phyloP scores from a whole-genome alignment of 1,140 invertebrate genomes.

The Heliconius congener region DNA sequence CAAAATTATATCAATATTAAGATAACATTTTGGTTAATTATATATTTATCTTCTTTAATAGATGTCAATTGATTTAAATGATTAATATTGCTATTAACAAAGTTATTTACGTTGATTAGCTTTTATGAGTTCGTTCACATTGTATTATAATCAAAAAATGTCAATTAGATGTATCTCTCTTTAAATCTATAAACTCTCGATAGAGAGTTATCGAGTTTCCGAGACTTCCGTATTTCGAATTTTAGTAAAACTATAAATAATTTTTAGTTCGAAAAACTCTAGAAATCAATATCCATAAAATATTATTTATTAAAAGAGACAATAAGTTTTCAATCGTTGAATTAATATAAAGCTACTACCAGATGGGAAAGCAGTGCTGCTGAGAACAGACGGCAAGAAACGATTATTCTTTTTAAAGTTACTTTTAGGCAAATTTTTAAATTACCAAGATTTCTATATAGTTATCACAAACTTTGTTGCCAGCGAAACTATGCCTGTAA shows the following conservation, averaged over 20 bases:
- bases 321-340: too few relatives aligned
- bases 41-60: slow-evolving; percentile 1
- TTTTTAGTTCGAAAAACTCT: background rate
- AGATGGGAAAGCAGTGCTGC: too few relatives aligned
- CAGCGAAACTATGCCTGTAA: too few relatives aligned
- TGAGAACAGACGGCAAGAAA: too few relatives aligned
- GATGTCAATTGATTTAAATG: slow-evolving; percentile 7
- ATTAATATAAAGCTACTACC: too few relatives aligned
- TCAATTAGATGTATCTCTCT: background rate
- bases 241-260: background rate
- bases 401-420: too few relatives aligned
- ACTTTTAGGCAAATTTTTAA: too few relatives aligned
- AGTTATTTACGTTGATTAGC: background rate
- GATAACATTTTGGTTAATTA: background rate
- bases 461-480: too few relatives aligned
- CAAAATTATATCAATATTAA: background rate
- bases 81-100: background rate
- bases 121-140: slow-evolving; percentile 12
- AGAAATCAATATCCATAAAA: background rate
- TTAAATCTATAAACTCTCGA: too few relatives aligned
- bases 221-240: background rate
- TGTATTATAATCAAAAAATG: background rate
- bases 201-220: too few relatives aligned
- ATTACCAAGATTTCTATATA: too few relatives aligned
- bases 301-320: background rate